These are phyloP conservation scores for Erythrolamprus reginae DNA, from an alignment of 2,113 vertebrate species.

Conservation along the genomic window DNA sequence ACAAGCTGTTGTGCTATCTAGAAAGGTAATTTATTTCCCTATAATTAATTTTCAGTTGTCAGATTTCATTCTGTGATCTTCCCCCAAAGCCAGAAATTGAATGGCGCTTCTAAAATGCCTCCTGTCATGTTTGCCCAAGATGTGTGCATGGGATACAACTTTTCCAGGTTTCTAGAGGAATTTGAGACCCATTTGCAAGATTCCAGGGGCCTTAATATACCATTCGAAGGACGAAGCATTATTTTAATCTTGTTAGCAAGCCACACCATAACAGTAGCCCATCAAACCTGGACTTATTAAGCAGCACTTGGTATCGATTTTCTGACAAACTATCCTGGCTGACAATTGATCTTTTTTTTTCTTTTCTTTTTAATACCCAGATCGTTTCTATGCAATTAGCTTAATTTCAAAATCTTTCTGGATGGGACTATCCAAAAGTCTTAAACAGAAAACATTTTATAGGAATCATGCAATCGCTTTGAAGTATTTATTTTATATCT, in stretches of 20 bases:
- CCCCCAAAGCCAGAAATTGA: not conserved
- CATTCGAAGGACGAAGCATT: not conserved
- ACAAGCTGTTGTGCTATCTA: not conserved
- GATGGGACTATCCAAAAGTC: not conserved
- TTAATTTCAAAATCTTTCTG: conserved; percentile 16
- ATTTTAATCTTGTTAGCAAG: not conserved
- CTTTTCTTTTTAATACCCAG: not conserved
- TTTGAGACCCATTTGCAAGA: not conserved
- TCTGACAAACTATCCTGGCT: not conserved
- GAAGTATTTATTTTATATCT: conserved; percentile 29
- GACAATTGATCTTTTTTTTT: rapidly evolving
- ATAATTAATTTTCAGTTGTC: not conserved
- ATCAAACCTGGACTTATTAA: not conserved
- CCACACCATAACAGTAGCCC: not conserved
- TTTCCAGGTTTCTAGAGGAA: not conserved
- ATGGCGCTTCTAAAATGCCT: not conserved
- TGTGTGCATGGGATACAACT: not conserved
- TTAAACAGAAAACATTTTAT: conserved; percentile 20
- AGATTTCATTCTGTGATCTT: not conserved
- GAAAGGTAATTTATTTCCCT: not conserved
- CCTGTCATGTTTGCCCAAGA: not conserved
- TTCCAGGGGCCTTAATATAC: not conserved
- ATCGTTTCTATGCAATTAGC: not conserved
- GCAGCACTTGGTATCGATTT: conserved; percentile 3
- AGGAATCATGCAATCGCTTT: not conserved